Base-by-base conservation (phyloP, 2,797 vertebrate species). In the Florisuga fusca region DNA sequence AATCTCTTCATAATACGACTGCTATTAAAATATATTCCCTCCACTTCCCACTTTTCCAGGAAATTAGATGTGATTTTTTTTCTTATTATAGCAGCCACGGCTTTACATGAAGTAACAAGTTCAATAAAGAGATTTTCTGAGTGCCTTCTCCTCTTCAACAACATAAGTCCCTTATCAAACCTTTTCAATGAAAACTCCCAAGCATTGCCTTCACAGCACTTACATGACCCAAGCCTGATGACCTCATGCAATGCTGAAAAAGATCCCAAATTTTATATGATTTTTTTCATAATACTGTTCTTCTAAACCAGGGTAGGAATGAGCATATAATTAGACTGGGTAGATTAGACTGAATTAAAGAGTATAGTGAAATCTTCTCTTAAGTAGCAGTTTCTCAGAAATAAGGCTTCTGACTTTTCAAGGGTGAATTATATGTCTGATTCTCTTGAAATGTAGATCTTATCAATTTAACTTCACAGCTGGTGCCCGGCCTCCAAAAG, bases 381-480 rank as follows among this genome's bases (percentile, higher is more conserved):
- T 88, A 92, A 96, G 86, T 55, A 88, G 78, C 46, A 74, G 43
- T 53, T 95, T 92, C 87, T 80, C 64, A 78, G 90, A 93, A 93
- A 92, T 69, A 92, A 3, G 12, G 59, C 76, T 84, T 90, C 92
- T 84, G 80, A 93, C 75, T 96, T 97, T 92, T 75, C 53, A 87
- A 73, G 68, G 31, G 66, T 74, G 91, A 95, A 95, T 93, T 94
- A 88, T 66, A 94, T 80, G 79, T 80, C 74, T 91, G 88, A 92
- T 26, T 94, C 90, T 94, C 93, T 67, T 94, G 84, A 86, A 96
- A 94, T 83, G 88, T 59, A 95, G 93, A 94, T 91, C 84, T 92
- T 92, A 88, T 73, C 90, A 88, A 93, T 90, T 88, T 92, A 91
- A 83, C 6, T 67, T 92, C 91, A 89, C 69, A 94, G 80, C 55